A percentile compares a stretch with the other conserved stretches of the same genome.
Conservation (phyloP, 1,140 invertebrate genomes). For the Calycopis cecrops region DNA sequence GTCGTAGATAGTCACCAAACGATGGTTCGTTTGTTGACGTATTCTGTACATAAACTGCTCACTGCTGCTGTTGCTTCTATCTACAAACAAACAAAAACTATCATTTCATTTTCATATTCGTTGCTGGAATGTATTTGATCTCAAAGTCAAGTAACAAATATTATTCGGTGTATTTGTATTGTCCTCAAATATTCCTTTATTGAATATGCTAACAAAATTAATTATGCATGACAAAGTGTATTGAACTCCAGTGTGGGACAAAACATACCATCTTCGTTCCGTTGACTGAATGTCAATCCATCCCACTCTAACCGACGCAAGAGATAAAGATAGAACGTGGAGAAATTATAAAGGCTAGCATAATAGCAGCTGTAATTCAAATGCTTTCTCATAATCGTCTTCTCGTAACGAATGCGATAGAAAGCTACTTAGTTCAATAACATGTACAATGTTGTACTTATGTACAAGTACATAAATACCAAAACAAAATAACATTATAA, state of each 20-base stretch:
- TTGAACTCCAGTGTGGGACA: slow-evolving; percentile 16
- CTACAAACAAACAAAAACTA: no score
- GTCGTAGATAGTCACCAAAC: no score
- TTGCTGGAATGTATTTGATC: no score
- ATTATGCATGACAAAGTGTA: slow-evolving; percentile 14
- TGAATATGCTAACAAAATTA: neutral
- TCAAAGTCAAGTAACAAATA: no score
- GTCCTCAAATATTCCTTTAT: neutral
- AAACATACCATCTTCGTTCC: slow-evolving; percentile 24
- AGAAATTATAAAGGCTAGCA: slow-evolving; percentile 25
- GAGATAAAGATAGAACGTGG: slow-evolving; percentile 16
- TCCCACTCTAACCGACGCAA: slow-evolving; percentile 7
- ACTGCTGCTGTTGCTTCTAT: no score
- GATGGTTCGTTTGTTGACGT: no score
- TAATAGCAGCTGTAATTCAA: slow-evolving; percentile 19
- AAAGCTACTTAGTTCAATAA: slow-evolving; percentile 1
- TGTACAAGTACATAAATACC: no score
- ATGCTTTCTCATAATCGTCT: slow-evolving; percentile 27
- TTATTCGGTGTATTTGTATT: no score
- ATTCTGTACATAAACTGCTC: no score
- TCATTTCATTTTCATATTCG: no score
- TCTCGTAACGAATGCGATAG: slow-evolving; percentile 6
- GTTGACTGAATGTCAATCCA: slow-evolving; percentile 19
- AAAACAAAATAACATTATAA: no score
- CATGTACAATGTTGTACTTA: neutral